Conservation (phyloP, 2,113 vertebrate species). For the Anarrhichthys ocellatus region DNA sequence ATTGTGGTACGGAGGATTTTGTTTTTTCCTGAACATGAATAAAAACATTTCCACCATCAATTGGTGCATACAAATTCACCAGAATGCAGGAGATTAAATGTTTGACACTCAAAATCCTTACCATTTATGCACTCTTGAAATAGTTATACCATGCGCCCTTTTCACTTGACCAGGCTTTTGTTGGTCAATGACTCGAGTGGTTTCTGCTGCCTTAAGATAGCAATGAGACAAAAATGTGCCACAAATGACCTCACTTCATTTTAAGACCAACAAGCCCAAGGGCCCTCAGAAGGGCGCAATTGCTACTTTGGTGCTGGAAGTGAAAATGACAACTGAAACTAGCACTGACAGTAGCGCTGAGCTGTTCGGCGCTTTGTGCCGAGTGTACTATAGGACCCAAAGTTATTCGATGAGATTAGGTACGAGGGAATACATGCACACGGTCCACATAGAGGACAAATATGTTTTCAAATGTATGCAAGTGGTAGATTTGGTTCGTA, state of each 20-base stretch:
- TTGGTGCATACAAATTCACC: not conserved
- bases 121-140: not conserved
- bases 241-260: not conserved
- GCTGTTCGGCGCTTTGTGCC: not conserved
- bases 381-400: too few relatives aligned
- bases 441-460: not conserved
- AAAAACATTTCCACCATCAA: not conserved
- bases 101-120: not conserved
- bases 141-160: not conserved
- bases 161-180: not conserved
- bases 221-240: not conserved
- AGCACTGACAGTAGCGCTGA: not conserved
- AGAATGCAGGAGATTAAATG: not conserved
- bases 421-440: not conserved
- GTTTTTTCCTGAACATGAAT: not conserved
- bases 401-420: not conserved
- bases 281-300: not conserved
- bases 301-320: not conserved
- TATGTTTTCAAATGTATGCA: not conserved
- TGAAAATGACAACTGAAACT: not conserved
- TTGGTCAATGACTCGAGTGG: not conserved
- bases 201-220: not conserved
- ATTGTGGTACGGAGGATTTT: not conserved
- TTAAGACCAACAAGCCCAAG: not conserved
- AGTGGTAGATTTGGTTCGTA: not conserved